Evolutionary conservation across 64 coral and sea anemone genomes (phyloP), one percentile per base, ranked within the genome.

Genomic region (Montipora foliosa): DNA sequence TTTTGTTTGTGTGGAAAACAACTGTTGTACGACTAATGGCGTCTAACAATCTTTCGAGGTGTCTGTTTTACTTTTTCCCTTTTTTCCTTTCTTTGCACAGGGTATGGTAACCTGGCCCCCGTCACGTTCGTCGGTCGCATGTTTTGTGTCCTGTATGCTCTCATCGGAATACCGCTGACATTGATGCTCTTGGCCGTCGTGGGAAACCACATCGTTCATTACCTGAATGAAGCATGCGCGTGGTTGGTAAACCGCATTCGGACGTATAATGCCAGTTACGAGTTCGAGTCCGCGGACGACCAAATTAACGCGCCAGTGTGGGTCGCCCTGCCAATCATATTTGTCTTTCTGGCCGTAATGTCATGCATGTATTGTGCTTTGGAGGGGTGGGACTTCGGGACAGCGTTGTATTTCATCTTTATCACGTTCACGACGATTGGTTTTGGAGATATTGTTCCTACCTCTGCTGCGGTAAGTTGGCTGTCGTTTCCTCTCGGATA

Each of bases 111-210:
- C 52, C 79, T 97, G 29, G 89, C 89, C 17, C 96, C 96, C 10
- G 72, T 80, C 11, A 95, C 96, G 83, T 2, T 71, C 1, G 83
- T 89, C 4, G 96, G 96, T 44, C 93, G 96, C 24, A 91, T 87
- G 84, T 87, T 92, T 25, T 97, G 96, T 46, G 90, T 97, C 44
- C 8, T 97, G 3, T 97, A 97, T 48, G 96, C 96, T 58, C 83
- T 97, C 59, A 75, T 92, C 37, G 96, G 96, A 92, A 97, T 97
- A 97, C 96, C 96, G 44, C 89, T 97, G 93, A 97, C 96, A 25
- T 59, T 97, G 12, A 97, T 97, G 96, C 20, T 97, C 15, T 79
- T 97, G 11, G 96, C 96, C 11, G 90, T 94, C 17, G 92, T 97
- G n/a, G 93, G 93, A 66, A 94, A 91, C 79, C 90, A 95, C 61